A percentile compares a stretch with the other conserved stretches of the same genome.
Conservation (phyloP, 2,888 invertebrate species). For the Cosmorhoe ocellata region DNA sequence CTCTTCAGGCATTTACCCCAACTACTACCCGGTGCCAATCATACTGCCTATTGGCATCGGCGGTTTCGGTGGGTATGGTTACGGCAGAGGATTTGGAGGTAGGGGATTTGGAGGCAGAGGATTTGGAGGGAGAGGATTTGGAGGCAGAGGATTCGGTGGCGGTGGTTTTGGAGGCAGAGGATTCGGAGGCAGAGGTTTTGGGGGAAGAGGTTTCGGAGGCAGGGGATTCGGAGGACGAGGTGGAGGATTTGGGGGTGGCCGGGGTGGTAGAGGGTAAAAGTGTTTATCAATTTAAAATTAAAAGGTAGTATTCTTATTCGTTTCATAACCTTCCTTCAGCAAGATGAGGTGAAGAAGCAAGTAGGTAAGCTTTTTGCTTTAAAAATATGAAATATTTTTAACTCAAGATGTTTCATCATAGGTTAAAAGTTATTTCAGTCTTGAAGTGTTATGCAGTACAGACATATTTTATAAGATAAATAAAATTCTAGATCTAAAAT, state of each 20-base stretch:
- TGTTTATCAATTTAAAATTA: too few relatives aligned
- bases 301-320: too few relatives aligned
- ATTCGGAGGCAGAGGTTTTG: constrained; percentile 43
- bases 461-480: too few relatives aligned
- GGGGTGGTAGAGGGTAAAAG: constrained; percentile 37
- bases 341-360: too few relatives aligned
- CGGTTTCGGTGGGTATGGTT: constrained; percentile 32
- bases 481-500: too few relatives aligned
- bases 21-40: constrained; percentile 45
- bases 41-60: constrained; percentile 26
- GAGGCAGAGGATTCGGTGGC: constrained; percentile 38
- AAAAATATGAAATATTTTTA: too few relatives aligned
- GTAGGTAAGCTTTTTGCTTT: too few relatives aligned
- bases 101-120: constrained; percentile 42
- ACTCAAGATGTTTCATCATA: too few relatives aligned
- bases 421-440: too few relatives aligned
- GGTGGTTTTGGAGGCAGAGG: constrained; percentile 42
- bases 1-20: constrained; percentile 37
- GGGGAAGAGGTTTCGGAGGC: constrained; percentile 25
- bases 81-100: constrained; percentile 42
- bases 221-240: constrained; percentile 42
- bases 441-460: too few relatives aligned
- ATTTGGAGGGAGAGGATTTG: constrained; percentile 38
- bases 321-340: too few relatives aligned
- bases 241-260: constrained; percentile 36